These are phyloP conservation scores for Heliconius ismenius DNA, from an alignment of 2,888 invertebrate species.

Conservation along the genomic window DNA sequence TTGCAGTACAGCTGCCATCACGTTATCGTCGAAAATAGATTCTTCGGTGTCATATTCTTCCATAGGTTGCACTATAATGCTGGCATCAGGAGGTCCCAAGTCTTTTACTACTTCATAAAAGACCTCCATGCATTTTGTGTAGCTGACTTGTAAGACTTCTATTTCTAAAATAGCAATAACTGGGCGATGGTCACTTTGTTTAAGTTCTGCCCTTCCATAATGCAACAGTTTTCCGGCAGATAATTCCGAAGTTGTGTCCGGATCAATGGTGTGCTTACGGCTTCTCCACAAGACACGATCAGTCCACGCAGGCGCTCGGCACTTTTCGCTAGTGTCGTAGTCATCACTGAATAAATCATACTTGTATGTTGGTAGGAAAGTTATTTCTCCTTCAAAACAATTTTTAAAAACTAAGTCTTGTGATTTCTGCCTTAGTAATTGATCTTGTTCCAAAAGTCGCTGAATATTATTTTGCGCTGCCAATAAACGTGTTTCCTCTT, in stretches of 20 bases:
- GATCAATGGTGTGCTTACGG: slow-evolving; percentile 87
- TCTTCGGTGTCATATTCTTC: slow-evolving; percentile 73
- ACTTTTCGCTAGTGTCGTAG: slow-evolving; percentile 99
- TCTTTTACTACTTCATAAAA: slow-evolving; percentile 92
- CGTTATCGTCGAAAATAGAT: slow-evolving; percentile 89
- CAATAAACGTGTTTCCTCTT: slow-evolving; percentile 94
- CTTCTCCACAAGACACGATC: slow-evolving; percentile 97
- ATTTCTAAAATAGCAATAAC: slow-evolving; percentile 95
- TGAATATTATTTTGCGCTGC: slow-evolving; percentile 88
- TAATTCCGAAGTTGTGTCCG: slow-evolving; percentile 84
- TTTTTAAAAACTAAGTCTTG: slow-evolving; percentile 94
- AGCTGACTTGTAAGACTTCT: slow-evolving; percentile 91
- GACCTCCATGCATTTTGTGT: slow-evolving; percentile 87
- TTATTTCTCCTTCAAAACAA: slow-evolving; percentile 95
- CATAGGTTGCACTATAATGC: slow-evolving; percentile 87
- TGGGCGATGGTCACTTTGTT: slow-evolving; percentile 98
- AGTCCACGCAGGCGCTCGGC: slow-evolving; percentile 98
- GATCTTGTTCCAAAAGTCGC: slow-evolving; percentile 92
- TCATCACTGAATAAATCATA: slow-evolving; percentile 99
- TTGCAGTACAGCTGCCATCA: slow-evolving; percentile 90
- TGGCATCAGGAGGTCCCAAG: slow-evolving; percentile 97
- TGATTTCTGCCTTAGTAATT: slow-evolving; percentile 90
- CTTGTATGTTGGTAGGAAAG: slow-evolving; percentile 98
- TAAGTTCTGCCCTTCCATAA: slow-evolving; percentile 96
- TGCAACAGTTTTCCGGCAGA: slow-evolving; percentile 90